Conservation (phyloP, 2,113 vertebrate species). For the Colossoma macropomum region DNA sequence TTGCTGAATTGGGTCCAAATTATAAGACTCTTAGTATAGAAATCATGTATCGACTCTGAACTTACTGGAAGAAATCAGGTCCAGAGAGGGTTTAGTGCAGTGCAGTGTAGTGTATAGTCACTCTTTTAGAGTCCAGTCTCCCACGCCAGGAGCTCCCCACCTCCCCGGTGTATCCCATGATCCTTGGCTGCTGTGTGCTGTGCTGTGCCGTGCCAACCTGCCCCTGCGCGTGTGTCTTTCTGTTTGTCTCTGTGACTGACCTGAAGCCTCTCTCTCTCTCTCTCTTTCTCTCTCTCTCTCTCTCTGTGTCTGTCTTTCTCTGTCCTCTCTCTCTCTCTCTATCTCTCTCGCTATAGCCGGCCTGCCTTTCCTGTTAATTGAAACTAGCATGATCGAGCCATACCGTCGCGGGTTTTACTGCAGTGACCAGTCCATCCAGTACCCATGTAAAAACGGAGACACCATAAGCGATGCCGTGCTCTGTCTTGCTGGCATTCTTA, state of each 20-base stretch:
- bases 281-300: constrained; percentile 62
- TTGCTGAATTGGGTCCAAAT: too few species aligned
- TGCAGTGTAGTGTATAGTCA: neutral
- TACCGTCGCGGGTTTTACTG: constrained; percentile 91
- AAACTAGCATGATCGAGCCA: constrained; percentile 94
- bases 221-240: constrained; percentile 47
- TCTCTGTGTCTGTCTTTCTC: constrained; percentile 63
- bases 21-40: neutral
- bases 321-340: constrained; percentile 63
- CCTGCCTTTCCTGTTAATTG: constrained; percentile 98
- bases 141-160: constrained; percentile 45
- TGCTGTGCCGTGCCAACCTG: constrained; percentile 66
- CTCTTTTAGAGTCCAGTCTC: constrained; percentile 46
- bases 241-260: constrained; percentile 76
- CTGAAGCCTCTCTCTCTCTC: constrained; percentile 60
- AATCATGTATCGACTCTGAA: neutral
- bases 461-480: constrained; percentile 97
- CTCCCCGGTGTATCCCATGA: constrained; percentile 60
- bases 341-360: constrained; percentile 82
- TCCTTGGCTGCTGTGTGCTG: constrained; percentile 67
- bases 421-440: constrained; percentile 92
- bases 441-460: constrained; percentile 91
- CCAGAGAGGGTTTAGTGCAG: neutral
- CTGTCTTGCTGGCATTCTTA: constrained; percentile 93
- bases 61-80: neutral